Conservation (phyloP, 1,140 invertebrate species). For the Cecropterus lyciades region DNA sequence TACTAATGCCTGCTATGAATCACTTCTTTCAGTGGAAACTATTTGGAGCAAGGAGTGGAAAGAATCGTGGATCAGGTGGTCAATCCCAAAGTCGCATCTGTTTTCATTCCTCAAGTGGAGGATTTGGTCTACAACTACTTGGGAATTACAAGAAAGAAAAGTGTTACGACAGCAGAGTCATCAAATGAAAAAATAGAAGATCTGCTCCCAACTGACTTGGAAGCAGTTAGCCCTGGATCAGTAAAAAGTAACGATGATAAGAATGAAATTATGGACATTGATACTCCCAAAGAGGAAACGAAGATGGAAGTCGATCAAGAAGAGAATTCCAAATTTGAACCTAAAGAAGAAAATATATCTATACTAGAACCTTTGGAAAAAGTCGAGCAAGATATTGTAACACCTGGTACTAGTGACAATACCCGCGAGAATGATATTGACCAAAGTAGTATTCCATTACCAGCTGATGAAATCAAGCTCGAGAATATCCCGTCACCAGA, state of each 20-base stretch:
- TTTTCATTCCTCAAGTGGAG: slow-evolving; percentile 96
- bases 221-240: slow-evolving; percentile 91
- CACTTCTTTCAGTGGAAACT: slow-evolving; percentile 87
- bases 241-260: slow-evolving; percentile 85
- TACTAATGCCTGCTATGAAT: too few relatives aligned
- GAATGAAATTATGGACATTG: slow-evolving; percentile 65
- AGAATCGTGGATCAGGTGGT: slow-evolving; percentile 98
- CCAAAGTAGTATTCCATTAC: slow-evolving; percentile 59
- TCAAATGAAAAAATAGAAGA: slow-evolving; percentile 79
- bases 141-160: slow-evolving; percentile 86
- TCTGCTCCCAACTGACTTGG: slow-evolving; percentile 89
- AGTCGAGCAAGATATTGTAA: slow-evolving; percentile 4
- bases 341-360: slow-evolving; percentile 85
- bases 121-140: slow-evolving; percentile 95
- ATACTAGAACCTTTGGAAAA: slow-evolving; percentile 51
- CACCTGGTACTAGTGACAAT: slow-evolving; percentile 50
- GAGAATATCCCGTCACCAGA: slow-evolving; percentile 72
- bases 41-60: slow-evolving; percentile 93
- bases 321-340: slow-evolving; percentile 84
- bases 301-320: slow-evolving; percentile 72
- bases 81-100: slow-evolving; percentile 94
- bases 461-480: slow-evolving; percentile 65
- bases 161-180: slow-evolving; percentile 51
- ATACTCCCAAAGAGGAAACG: slow-evolving; percentile 53
- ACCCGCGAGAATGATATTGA: slow-evolving; percentile 59